Conservation (phyloP, 2,797 vertebrate genomes). For the Sebastes aleutianus region DNA sequence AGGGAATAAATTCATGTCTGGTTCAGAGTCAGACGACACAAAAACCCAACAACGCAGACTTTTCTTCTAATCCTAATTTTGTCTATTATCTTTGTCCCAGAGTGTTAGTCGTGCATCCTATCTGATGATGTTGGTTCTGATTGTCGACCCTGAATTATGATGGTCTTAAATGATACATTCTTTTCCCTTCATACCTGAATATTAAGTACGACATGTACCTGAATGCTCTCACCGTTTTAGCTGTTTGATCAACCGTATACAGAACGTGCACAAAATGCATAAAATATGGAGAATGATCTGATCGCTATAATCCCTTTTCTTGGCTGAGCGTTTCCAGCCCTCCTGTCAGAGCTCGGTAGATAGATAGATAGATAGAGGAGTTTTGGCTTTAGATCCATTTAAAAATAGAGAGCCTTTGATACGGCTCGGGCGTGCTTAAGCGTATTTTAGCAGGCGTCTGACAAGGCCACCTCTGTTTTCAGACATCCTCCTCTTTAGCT, state of each 20-base stretch:
- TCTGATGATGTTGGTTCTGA: not conserved
- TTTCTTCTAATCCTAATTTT: not conserved
- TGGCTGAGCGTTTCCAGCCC: not conserved
- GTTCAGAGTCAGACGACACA: not conserved
- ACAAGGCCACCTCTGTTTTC: constrained; percentile 72
- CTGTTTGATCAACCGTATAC: not conserved
- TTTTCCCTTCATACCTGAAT: not conserved
- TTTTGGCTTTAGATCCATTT: constrained; percentile 40
- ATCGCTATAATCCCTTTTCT: not conserved
- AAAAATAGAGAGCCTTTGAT: constrained; percentile 71
- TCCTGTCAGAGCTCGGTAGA: not conserved
- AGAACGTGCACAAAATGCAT: not conserved
- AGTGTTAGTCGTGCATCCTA: not conserved
- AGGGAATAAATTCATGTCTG: not conserved
- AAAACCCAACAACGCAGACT: not conserved
- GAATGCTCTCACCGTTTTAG: not conserved
- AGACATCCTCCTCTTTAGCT: constrained; percentile 48
- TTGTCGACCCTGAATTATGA: not conserved
- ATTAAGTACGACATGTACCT: not conserved
- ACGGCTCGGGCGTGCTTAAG: constrained; percentile 21
- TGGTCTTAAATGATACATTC: not conserved
- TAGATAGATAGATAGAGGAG: not conserved
- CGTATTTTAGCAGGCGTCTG: constrained; percentile 44
- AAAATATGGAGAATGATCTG: not conserved
- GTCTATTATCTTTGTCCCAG: not conserved